A percentile compares a stretch with the other conserved stretches of the same genome.
These are phyloP conservation scores for Sylvia borin DNA, from an alignment of 2,797 vertebrate species.

Conservation along the genomic window DNA sequence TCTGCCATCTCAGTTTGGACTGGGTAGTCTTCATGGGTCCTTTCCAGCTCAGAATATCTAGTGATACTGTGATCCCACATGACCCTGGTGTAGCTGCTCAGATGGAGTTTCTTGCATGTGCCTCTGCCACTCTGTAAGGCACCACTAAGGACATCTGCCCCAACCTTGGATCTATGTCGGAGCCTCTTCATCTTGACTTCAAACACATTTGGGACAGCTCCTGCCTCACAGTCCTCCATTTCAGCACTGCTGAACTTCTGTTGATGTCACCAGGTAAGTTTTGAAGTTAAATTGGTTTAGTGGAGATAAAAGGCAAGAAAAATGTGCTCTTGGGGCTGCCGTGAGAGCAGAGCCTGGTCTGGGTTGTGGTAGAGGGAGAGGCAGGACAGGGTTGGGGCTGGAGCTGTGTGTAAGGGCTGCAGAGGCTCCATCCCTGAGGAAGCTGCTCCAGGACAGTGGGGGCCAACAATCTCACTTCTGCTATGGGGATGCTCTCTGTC, in stretches of 20 bases:
- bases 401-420: not conserved
- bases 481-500: not conserved
- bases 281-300: not conserved
- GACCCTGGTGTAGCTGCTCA: not conserved
- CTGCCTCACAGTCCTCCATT: not conserved
- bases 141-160: not conserved
- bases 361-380: not conserved
- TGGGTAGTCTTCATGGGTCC: not conserved
- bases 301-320: not conserved
- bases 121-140: not conserved
- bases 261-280: not conserved
- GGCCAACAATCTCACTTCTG: too few relatives aligned
- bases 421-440: not conserved
- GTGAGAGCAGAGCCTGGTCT: not conserved
- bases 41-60: not conserved
- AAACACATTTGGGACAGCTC: not conserved
- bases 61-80: not conserved
- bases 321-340: accelerated
- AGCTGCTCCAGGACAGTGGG: not conserved
- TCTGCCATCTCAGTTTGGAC: not conserved
- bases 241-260: not conserved
- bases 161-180: accelerated
- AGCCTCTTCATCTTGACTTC: not conserved
- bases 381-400: not conserved
- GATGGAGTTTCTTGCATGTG: not conserved